A percentile compares a stretch with the other conserved stretches of the same genome.
These are phyloP conservation scores for Vanacampus margaritifer DNA, from an alignment of 2,113 vertebrate genomes.

Conservation along the genomic window DNA sequence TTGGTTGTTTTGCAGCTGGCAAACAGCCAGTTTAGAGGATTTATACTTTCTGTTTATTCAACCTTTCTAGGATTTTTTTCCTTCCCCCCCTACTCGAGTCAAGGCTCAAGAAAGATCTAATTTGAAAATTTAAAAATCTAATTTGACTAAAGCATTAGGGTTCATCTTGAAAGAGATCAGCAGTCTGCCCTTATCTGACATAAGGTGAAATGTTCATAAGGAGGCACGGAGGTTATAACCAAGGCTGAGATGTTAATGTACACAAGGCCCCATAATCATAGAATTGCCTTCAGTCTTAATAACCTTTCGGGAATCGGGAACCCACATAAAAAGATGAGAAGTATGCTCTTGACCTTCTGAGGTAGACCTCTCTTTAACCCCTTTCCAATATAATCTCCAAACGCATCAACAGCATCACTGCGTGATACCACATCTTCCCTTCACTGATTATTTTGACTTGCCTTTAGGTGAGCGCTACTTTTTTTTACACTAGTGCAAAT, in stretches of 20 bases:
- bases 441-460: slow-evolving; percentile 1
- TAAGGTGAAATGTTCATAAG: not conserved
- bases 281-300: slow-evolving; percentile 16
- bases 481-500: slow-evolving; percentile 13
- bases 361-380: slow-evolving; percentile 43
- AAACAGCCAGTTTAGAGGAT: slow-evolving; percentile 20
- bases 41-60: slow-evolving; percentile 14
- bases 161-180: slow-evolving; percentile 1
- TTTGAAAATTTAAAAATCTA: not conserved
- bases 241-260: slow-evolving; percentile 8
- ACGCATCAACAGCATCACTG: slow-evolving; percentile 6
- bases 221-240: slow-evolving; percentile 7
- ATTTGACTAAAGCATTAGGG: not conserved
- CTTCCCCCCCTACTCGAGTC: not conserved
- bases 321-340: slow-evolving; percentile 13
- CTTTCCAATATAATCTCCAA: slow-evolving; percentile 2
- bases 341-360: slow-evolving; percentile 34
- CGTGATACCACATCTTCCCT: not conserved
- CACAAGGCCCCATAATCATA: slow-evolving; percentile 8
- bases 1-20: slow-evolving; percentile 27
- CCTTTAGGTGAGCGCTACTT: slow-evolving; percentile 8
- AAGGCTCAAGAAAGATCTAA: not conserved
- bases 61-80: slow-evolving; percentile 13
- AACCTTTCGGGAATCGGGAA: slow-evolving; percentile 8
- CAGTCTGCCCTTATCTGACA: not conserved